Base-by-base conservation (phyloP, 2,888 invertebrate species). In the Clostera curtula region DNA sequence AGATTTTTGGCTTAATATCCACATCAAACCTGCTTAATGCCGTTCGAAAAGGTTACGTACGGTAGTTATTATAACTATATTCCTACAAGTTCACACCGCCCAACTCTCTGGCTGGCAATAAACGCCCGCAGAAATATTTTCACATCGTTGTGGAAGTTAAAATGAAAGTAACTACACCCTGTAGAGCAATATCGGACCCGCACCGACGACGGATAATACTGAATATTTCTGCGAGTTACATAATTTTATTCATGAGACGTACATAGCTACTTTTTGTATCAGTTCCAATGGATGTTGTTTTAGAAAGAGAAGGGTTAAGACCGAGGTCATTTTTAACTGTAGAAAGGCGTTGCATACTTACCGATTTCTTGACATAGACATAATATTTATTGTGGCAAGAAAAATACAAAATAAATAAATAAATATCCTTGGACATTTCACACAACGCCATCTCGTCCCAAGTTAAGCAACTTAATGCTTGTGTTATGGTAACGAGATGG, bases 111-210 rank as follows among this genome's bases (percentile, higher is more conserved):
- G 71, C 60, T 66, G 58, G 73, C 71, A 69, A 79, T 80, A 79
- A 79, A 73, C 69, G 74, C 59, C 53, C 59, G 56, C 68, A 69
- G 76, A 73, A 74, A 80, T 80, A 79, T 82, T 82, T 79, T 79
- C 80, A 79, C 80, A 72, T 80, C 79, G 79, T 80, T 76, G 70
- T 67, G 73, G 69, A 76, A 77, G 77, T 79, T 80, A 72, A 76
- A 82, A 79, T 79, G 79, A 79, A 79, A 75, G 70, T 74, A 80
- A 82, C 58, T 69, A 66, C 65, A 69, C 80, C 80, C 80, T 25
- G 62, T 58, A 71, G 80, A 64, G 74, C 72, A 56, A 75, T 82
- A 67, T 55, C 54, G 44, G 56, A 53, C 61, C 65, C 61, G 43
- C 51, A 55, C 56, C 61, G 58, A 56, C 68, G 64, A 64, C 63